phyloP scores from a whole-genome alignment of 2,888 invertebrate genomes.

The Scaeva pyrastri region DNA sequence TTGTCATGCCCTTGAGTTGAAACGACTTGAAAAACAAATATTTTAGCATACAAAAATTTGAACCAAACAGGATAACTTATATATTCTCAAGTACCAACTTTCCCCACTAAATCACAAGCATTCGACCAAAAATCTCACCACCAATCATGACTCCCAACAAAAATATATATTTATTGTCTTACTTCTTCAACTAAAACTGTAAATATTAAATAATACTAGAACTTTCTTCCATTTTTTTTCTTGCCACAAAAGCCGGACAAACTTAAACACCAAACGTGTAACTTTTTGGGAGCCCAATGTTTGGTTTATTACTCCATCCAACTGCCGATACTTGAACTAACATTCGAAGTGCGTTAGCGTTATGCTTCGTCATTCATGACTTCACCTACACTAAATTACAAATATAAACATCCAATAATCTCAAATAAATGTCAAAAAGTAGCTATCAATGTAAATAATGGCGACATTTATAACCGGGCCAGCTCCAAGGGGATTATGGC shows the following conservation, averaged over 20 bases:
- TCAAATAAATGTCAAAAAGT: conserved; percentile 76
- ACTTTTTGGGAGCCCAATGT: not conserved
- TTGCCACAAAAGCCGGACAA: conserved; percentile 19
- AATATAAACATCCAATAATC: conserved; percentile 76
- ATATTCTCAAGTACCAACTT: no score
- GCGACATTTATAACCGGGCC: conserved; percentile 68
- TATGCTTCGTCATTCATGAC: conserved; percentile 68
- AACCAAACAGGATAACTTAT: no score
- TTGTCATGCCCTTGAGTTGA: no score
- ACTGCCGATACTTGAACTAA: not conserved
- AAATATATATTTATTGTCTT: not conserved
- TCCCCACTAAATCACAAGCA: not conserved
- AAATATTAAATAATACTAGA: not conserved
- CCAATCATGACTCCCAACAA: not conserved
- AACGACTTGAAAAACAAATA: no score
- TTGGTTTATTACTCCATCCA: conserved; percentile 44
- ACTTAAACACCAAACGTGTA: not conserved
- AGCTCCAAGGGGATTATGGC: conserved; percentile 21
- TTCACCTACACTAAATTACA: conserved; percentile 75
- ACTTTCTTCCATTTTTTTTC: not conserved
- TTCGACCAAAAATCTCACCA: not conserved
- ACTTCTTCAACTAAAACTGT: conserved; percentile 7
- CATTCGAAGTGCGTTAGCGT: conserved; percentile 15
- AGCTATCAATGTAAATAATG: conserved; percentile 72
- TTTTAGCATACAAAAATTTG: no score